phyloP scores from a whole-genome alignment of 1,140 invertebrate species.

The Belonocnema kinseyi region DNA sequence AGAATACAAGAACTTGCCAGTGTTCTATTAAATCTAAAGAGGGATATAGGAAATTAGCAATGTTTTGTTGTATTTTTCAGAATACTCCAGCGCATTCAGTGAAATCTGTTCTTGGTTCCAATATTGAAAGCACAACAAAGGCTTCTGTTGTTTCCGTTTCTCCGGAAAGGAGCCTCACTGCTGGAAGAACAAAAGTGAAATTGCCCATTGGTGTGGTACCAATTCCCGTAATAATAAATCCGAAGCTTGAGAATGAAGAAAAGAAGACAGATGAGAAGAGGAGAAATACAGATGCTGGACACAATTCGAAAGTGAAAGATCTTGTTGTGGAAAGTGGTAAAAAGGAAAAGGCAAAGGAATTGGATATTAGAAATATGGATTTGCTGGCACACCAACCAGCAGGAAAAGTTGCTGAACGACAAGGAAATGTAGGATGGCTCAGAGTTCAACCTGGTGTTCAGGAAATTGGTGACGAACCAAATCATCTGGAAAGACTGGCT shows the following conservation, averaged over 20 bases:
- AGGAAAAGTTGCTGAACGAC: slow-evolving; percentile 50
- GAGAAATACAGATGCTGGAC: not conserved
- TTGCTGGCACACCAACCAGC: slow-evolving; percentile 39
- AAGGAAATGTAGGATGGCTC: slow-evolving; percentile 59
- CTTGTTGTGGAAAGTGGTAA: slow-evolving; percentile 38
- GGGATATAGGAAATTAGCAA: not conserved
- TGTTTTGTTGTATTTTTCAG: slow-evolving; percentile 53
- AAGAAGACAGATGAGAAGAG: slow-evolving; percentile 38
- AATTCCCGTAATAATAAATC: slow-evolving; percentile 66
- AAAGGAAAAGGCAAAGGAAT: slow-evolving; percentile 29
- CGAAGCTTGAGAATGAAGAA: slow-evolving; percentile 43
- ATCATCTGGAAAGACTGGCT: slow-evolving; percentile 61
- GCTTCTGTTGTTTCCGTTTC: slow-evolving; percentile 47
- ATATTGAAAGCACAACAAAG: slow-evolving; percentile 53
- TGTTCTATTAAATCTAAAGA: slow-evolving; percentile 33
- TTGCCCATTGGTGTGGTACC: slow-evolving; percentile 69
- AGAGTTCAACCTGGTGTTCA: slow-evolving; percentile 64
- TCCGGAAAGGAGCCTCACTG: slow-evolving; percentile 40
- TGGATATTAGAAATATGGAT: slow-evolving; percentile 50
- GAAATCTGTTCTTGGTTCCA: slow-evolving; percentile 45
- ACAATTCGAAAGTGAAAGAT: slow-evolving; percentile 37
- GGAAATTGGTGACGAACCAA: slow-evolving; percentile 70
- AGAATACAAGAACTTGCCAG: slow-evolving; percentile 23
- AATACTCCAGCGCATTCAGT: slow-evolving; percentile 51
- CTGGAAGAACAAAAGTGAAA: slow-evolving; percentile 59